Conservation (phyloP, 2,888 invertebrate genomes). For the Apotomis capreana region DNA sequence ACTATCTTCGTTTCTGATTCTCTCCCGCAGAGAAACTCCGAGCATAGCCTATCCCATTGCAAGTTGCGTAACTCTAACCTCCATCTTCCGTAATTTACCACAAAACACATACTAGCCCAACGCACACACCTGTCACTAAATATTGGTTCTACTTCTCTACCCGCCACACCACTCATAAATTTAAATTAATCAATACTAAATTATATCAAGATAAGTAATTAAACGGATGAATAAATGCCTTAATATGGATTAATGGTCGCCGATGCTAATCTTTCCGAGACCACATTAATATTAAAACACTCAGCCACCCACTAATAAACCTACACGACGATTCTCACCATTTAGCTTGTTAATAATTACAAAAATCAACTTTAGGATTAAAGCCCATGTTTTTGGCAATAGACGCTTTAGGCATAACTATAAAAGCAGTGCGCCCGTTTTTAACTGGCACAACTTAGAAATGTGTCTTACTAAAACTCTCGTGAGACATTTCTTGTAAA, state of each 20-base stretch:
- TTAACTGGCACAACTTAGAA: neutral
- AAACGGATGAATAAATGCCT: conserved; percentile 28
- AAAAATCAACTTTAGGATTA: neutral
- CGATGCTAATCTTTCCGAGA: conserved; percentile 22
- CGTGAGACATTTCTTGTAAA: too few species aligned
- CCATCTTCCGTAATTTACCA: neutral
- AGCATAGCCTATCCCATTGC: too few species aligned
- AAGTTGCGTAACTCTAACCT: too few species aligned
- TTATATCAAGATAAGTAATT: conserved; percentile 25
- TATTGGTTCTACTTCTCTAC: neutral
- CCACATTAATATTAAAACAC: conserved; percentile 27
- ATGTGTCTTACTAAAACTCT: too few species aligned
- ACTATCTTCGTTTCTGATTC: too few species aligned
- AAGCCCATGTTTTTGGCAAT: neutral
- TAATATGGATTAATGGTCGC: conserved; percentile 34
- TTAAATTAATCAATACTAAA: conserved; percentile 26
- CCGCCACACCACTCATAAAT: conserved; percentile 18
- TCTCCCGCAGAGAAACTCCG: too few species aligned
- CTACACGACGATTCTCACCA: conserved; percentile 12
- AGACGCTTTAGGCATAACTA: neutral
- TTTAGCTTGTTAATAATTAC: neutral
- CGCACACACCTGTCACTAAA: conserved; percentile 5
- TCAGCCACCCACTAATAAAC: conserved; percentile 36
- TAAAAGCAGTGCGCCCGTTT: neutral
- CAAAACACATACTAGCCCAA: neutral